Percentiles rank a stretch among this genome's conserved stretches.
Conservation (phyloP, 2,113 vertebrate species). For the Alligator mississippiensis region DNA sequence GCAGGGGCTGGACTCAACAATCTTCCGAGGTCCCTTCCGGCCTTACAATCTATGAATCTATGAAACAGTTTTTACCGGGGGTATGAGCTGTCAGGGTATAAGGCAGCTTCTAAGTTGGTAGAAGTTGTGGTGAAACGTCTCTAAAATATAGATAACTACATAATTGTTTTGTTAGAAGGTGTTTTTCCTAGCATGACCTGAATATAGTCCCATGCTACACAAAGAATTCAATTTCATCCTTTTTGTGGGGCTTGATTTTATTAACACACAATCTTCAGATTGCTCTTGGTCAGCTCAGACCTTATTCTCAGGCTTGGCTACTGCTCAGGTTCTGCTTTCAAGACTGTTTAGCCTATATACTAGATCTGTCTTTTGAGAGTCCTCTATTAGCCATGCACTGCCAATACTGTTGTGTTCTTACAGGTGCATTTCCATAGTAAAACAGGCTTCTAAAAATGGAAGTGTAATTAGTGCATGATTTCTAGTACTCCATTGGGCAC, state of each 20-base stretch:
- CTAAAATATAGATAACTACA: not conserved
- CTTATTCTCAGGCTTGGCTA: not conserved
- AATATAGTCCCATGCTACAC: not conserved
- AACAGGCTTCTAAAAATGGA: not conserved
- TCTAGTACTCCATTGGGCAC: not conserved
- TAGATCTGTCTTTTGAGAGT: not conserved
- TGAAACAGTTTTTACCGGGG: not conserved
- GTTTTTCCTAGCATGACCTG: not conserved
- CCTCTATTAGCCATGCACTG: not conserved
- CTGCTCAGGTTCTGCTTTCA: not conserved
- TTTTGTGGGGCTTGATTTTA: not conserved
- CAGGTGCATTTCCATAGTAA: too few species aligned
- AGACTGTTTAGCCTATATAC: not conserved
- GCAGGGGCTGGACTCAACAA: too few species aligned
- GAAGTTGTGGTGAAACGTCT: not conserved
- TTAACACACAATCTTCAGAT: not conserved
- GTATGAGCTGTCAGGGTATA: not conserved
- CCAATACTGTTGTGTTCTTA: not conserved
- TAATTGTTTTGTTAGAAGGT: not conserved
- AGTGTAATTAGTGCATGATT: not conserved
- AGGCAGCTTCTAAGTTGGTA: not conserved
- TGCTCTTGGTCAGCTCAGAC: not conserved
- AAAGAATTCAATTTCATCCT: not conserved
- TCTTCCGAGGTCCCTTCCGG: too few species aligned
- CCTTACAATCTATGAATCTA: too few species aligned